Conservation (phyloP, 1,140 invertebrate species). For the Orius laevigatus region DNA sequence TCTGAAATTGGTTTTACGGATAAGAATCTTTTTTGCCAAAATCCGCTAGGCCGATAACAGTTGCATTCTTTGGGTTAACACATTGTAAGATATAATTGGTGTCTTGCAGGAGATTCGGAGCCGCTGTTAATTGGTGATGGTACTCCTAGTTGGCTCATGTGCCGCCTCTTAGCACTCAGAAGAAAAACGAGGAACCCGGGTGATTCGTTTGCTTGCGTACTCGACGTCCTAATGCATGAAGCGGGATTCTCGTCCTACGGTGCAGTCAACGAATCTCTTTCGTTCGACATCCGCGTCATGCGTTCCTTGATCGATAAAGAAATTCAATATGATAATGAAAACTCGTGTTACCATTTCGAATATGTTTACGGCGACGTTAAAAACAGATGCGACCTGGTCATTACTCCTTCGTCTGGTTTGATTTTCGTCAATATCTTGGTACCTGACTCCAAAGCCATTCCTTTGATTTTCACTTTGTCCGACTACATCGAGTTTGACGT, state of each 20-base stretch:
- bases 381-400: background rate
- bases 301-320: background rate
- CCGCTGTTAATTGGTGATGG: conserved; percentile 9
- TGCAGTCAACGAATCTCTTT: background rate
- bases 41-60: background rate
- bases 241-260: conserved; percentile 1
- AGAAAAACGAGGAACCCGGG: background rate
- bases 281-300: conserved; percentile 4
- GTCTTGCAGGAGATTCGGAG: conserved; percentile 5
- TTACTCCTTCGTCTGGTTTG: background rate
- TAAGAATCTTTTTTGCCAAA: no score
- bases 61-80: background rate
- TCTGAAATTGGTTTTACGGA: no score
- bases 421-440: no score
- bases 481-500: no score
- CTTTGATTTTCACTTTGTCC: no score
- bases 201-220: background rate
- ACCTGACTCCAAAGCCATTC: no score
- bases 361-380: no score
- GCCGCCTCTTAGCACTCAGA: background rate
- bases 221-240: conserved; percentile 9
- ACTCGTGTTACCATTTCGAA: no score
- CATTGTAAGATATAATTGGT: background rate
- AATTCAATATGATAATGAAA: no score
- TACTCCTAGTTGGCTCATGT: conserved; percentile 3